Percentiles rank a stretch among this genome's conserved stretches.
These are phyloP conservation scores for Gymnocypris eckloni DNA, from an alignment of 2,797 vertebrate species.

Conservation along the genomic window DNA sequence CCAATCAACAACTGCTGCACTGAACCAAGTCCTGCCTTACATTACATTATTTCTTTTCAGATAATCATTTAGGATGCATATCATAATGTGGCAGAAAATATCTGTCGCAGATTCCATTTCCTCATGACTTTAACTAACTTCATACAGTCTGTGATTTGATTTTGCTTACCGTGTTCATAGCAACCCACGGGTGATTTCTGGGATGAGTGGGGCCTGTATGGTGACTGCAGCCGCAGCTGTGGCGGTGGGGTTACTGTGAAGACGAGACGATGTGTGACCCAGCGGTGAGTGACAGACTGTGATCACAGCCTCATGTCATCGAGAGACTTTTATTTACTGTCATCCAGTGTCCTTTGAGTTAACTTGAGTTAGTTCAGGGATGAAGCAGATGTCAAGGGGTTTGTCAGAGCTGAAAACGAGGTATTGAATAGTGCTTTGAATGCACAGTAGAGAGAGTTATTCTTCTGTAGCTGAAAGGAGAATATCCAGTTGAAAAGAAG, in stretches of 20 bases:
- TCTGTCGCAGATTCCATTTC: neutral
- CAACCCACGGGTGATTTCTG: constrained; percentile 78
- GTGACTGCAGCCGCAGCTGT: constrained; percentile 90
- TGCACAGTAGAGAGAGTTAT: neutral
- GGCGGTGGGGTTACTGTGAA: constrained; percentile 86
- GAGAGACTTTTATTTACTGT: neutral
- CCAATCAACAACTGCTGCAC: neutral
- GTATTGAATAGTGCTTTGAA: neutral
- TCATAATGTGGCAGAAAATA: neutral
- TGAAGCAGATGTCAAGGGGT: neutral
- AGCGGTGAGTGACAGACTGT: constrained; percentile 76
- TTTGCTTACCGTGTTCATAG: constrained; percentile 59
- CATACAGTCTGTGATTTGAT: neutral
- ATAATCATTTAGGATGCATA: neutral
- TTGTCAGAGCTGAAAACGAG: neutral
- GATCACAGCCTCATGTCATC: neutral
- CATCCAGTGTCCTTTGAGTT: neutral
- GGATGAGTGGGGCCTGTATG: constrained; percentile 88
- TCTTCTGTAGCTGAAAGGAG: constrained; percentile 1
- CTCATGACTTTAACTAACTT: neutral
- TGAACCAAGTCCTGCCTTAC: neutral
- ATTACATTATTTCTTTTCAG: neutral
- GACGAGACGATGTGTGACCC: constrained; percentile 84
- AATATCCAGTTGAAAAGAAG: neutral
- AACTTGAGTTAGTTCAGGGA: neutral